phyloP scores from a whole-genome alignment of 30 jellyfish, hydroid and myxozoan species.

The Chrysaora quinquecirrha region DNA sequence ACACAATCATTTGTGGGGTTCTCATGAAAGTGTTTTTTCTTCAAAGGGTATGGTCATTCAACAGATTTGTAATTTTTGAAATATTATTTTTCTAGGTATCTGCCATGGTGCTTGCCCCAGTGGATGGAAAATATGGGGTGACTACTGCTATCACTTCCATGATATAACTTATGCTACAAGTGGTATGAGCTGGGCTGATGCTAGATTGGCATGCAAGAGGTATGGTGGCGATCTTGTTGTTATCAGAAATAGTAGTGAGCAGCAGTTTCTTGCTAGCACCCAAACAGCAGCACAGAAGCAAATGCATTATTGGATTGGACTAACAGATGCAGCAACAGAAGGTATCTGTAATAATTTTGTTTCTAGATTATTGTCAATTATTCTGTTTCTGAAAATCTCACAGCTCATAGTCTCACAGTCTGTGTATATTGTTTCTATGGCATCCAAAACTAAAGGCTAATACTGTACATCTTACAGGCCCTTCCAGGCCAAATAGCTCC shows the following conservation, averaged over 20 bases:
- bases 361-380: no score
- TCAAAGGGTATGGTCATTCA: no score
- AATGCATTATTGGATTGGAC: constrained; percentile 94
- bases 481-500: no score
- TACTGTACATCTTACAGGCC: no score
- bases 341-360: no score
- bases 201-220: constrained; percentile 80
- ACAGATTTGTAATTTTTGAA: no score
- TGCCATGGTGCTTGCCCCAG: constrained; percentile 59
- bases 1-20: no score
- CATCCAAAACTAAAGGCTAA: no score
- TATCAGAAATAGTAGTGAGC: constrained; percentile 57
- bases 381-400: no score
- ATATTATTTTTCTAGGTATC: constrained; percentile 27
- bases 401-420: no score
- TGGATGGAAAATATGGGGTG: constrained; percentile 68
- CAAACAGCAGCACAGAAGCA: constrained; percentile 57
- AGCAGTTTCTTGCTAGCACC: constrained; percentile 37
- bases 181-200: constrained; percentile 84
- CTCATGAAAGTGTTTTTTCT: no score
- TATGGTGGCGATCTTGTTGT: constrained; percentile 88
- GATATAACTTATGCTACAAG: constrained; percentile 59
- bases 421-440: no score
- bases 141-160: constrained; percentile 80
- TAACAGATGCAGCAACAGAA: constrained; percentile 58